Base-by-base conservation (phyloP, 2,113 vertebrate genomes). In the Corythornis madagascariensis region DNA sequence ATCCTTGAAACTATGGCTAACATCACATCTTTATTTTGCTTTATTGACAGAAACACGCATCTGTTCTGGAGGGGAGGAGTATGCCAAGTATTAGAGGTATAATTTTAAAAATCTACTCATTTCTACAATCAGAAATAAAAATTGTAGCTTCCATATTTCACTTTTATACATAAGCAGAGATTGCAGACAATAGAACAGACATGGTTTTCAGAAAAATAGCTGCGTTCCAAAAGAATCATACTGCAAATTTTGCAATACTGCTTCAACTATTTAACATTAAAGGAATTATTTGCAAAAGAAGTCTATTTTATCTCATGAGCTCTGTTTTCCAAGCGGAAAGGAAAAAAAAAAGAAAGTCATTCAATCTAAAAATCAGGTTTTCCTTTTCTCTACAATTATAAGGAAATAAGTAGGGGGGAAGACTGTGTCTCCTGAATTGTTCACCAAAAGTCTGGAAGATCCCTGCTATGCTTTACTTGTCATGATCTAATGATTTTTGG, bases 21-120 rank as follows among this genome's bases (percentile, higher is more conserved):
- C 21, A 78, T 66, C 55, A 31, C 40, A 40, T 59, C 53, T 85
- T 74, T 52, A 22, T 74, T 93, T 59, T 86, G 47, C 29, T 83
- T 92, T 89, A 31, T 93, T 78, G 63, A 91, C 93, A 96, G 96
- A 86, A 73, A 66, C 10, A 4, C 20, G 11, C 7, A 0, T 5
- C 38, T 65, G 57, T 31, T 73, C 63, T 13, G 1, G 88, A 93
- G 20, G 38, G 6, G 17, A 88, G 57, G 25, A 66, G 53, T 11
- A 0, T 11, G 35, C 17, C 72, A 53, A 90, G 43, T n/a, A 8
- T 60, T 71, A 84, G 22, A 96, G 95, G 95, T 95, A 96, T 28
- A 81, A 83, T 26, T 69, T 55, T 50, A 43, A 83, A 63, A 28
- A 66, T 1, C 19, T 56, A 65, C 9, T 7, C 4, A 1, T 59